Conservation (phyloP, 2,797 vertebrate species). For the Cuculus canorus region DNA sequence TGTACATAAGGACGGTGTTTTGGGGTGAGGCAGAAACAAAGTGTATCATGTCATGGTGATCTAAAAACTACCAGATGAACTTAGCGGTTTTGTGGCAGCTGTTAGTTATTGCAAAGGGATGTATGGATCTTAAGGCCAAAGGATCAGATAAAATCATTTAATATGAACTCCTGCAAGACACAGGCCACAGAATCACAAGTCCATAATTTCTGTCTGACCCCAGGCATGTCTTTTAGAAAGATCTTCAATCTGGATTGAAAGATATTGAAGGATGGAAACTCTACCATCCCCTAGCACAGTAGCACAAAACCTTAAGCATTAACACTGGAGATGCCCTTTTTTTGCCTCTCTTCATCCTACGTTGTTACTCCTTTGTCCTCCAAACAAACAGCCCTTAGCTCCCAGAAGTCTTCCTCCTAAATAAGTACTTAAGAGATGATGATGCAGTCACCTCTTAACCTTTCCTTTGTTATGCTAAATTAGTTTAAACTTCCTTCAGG, state of each 20-base stretch:
- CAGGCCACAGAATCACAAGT: not conserved
- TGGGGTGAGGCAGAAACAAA: not conserved
- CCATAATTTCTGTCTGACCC: not conserved
- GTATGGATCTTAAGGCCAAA: not conserved
- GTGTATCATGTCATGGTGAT: not conserved
- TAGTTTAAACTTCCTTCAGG: slow-evolving; percentile 34
- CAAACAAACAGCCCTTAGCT: not conserved
- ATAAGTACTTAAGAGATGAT: not conserved
- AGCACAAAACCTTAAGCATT: not conserved
- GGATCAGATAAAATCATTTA: slow-evolving; percentile 2
- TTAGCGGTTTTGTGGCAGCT: not conserved
- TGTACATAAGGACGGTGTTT: not conserved
- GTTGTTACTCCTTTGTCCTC: not conserved
- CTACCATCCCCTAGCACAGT: not conserved
- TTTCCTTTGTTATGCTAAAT: slow-evolving; percentile 46
- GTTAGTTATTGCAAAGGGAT: not conserved
- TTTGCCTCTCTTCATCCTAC: not conserved
- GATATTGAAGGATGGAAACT: not conserved
- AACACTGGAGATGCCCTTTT: not conserved
- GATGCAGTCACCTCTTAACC: slow-evolving; percentile 30
- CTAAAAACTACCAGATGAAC: not conserved
- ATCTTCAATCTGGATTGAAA: not conserved
- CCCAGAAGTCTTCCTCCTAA: slow-evolving; percentile 16
- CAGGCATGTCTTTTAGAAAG: not conserved
- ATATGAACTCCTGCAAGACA: slow-evolving; percentile 2